These are phyloP conservation scores for Idaea straminata DNA, from an alignment of 2,888 invertebrate species.

Conservation along the genomic window DNA sequence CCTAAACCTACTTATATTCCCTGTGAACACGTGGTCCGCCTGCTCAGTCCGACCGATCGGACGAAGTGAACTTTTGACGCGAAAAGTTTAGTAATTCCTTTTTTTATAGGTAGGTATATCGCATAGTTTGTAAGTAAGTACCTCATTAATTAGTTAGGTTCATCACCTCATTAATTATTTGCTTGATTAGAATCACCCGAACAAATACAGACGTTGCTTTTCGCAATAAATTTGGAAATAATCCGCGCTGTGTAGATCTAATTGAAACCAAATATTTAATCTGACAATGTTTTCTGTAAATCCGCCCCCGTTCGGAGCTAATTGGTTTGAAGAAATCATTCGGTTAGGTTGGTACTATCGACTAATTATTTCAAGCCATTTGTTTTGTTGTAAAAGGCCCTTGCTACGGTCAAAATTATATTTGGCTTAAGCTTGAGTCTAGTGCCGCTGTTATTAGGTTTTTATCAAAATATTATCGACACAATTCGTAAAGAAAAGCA, in stretches of 20 bases:
- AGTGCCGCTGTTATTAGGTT: no score
- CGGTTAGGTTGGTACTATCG: constrained; percentile 29
- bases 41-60: no score
- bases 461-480: no score
- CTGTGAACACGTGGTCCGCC: no score
- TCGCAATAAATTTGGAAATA: neutral
- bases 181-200: neutral
- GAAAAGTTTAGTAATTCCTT: neutral
- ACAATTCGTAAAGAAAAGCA: no score
- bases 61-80: no score
- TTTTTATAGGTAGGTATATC: neutral
- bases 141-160: neutral
- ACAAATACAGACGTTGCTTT: neutral
- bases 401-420: no score
- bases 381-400: neutral
- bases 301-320: constrained; percentile 9
- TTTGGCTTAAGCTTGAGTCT: no score
- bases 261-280: constrained; percentile 5
- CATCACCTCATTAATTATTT: neutral
- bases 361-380: constrained; percentile 34
- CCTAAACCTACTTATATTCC: neutral
- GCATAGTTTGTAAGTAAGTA: neutral
- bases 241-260: neutral
- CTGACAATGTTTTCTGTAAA: neutral
- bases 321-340: constrained; percentile 31